phyloP scores from a whole-genome alignment of 2,888 invertebrate genomes.

The Slavum lentiscoides region DNA sequence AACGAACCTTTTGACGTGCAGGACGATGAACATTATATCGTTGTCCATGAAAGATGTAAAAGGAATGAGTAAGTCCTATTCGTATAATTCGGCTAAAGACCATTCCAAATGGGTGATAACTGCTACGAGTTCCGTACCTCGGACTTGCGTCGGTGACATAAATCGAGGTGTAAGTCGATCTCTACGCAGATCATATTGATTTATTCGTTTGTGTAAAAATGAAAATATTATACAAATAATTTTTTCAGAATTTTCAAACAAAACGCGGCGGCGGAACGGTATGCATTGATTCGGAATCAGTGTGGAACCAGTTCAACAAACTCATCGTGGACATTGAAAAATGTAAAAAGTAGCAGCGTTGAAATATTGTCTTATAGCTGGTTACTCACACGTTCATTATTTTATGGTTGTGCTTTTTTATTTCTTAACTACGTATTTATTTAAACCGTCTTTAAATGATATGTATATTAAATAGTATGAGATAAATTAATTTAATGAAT shows the following conservation, averaged over 20 bases:
- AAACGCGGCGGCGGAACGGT: constrained; percentile 83
- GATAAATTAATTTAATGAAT: too few relatives aligned
- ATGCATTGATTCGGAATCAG: constrained; percentile 69
- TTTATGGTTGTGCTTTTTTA: too few relatives aligned
- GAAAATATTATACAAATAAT: constrained; percentile 31
- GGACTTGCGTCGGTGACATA: constrained; percentile 92
- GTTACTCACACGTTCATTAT: too few relatives aligned
- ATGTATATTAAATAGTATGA: too few relatives aligned
- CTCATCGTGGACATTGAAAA: constrained; percentile 66
- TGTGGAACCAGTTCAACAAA: constrained; percentile 70
- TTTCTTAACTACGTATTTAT: too few relatives aligned
- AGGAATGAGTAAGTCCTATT: constrained; percentile 62
- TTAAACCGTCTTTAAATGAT: too few relatives aligned
- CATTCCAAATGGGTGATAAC: constrained; percentile 87
- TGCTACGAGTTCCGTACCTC: constrained; percentile 63
- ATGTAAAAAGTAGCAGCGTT: constrained; percentile 59
- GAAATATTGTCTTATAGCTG: too few relatives aligned
- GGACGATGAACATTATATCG: constrained; percentile 29
- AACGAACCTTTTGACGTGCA: neutral
- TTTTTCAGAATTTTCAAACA: constrained; percentile 71
- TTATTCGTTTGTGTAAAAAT: neutral
- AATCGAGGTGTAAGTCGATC: constrained; percentile 75
- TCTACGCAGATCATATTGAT: neutral
- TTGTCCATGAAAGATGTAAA: constrained; percentile 18
- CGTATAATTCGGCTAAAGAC: constrained; percentile 67